phyloP scores from a whole-genome alignment of 1,140 invertebrate species.

The Streblospio benedicti region DNA sequence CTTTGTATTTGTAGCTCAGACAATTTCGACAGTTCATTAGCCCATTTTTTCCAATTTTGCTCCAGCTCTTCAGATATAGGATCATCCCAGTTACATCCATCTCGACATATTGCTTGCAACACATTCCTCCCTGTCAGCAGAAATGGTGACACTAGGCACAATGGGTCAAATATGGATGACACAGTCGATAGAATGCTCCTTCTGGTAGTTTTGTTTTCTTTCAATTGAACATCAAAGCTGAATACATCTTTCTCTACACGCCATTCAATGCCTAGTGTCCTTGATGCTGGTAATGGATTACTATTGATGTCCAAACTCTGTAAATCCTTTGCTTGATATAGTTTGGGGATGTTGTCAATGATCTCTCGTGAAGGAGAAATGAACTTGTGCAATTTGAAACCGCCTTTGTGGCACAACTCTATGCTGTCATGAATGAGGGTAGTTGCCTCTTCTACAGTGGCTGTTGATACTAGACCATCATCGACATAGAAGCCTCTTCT shows the following conservation, averaged over 20 bases:
- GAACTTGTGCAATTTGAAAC: not conserved
- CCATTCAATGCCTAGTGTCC: slow-evolving; percentile 6
- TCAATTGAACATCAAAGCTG: not conserved
- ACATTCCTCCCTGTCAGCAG: slow-evolving; percentile 10
- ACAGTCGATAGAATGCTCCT: slow-evolving; percentile 9
- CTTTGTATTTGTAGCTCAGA: too few species aligned
- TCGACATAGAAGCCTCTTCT: slow-evolving; percentile 5
- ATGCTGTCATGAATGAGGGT: not conserved
- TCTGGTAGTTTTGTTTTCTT: not conserved
- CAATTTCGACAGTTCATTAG: slow-evolving; percentile 2
- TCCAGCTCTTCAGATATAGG: slow-evolving; percentile 2
- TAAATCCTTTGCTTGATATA: not conserved
- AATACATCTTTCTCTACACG: not conserved
- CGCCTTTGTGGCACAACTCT: not conserved
- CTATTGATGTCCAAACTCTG: not conserved
- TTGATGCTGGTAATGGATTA: slow-evolving; percentile 7
- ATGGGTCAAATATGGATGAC: slow-evolving; percentile 23
- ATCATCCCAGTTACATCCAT: slow-evolving; percentile 18
- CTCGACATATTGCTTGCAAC: slow-evolving; percentile 13
- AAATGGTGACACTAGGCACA: slow-evolving; percentile 16
- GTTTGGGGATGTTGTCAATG: not conserved
- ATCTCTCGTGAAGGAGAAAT: not conserved
- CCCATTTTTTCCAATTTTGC: slow-evolving; percentile 18
- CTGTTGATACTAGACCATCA: not conserved
- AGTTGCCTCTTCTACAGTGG: not conserved